phyloP scores from a whole-genome alignment of 2,888 invertebrate genomes.

The Timema podura region DNA sequence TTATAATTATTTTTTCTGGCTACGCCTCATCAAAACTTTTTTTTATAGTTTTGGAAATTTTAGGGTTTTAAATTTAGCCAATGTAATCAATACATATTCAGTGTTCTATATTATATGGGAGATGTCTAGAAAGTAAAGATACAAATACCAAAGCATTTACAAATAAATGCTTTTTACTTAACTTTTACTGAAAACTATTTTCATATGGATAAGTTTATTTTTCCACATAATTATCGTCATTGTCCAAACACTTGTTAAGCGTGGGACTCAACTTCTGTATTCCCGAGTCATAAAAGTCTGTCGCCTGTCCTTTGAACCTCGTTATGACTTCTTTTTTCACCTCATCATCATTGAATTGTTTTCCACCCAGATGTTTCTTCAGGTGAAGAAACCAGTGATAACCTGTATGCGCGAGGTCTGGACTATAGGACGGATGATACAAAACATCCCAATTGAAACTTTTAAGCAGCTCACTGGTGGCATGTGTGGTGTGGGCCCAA shows the following conservation, averaged over 20 bases:
- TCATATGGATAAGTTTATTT: too few species aligned
- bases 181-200: too few species aligned
- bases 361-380: constrained; percentile 2
- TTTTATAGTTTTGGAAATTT: too few species aligned
- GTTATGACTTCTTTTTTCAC: background rate
- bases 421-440: background rate
- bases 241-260: background rate
- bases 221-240: background rate
- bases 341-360: constrained; percentile 8
- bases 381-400: constrained; percentile 13
- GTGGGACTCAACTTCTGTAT: constrained; percentile 2
- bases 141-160: too few species aligned
- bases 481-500: too few species aligned
- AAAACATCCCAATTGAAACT: constrained; percentile 1
- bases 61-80: too few species aligned
- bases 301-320: background rate
- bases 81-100: too few species aligned
- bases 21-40: too few species aligned
- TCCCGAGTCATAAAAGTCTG: background rate
- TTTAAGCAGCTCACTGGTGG: background rate
- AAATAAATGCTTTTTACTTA: too few species aligned
- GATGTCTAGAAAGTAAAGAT: too few species aligned
- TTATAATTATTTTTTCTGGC: too few species aligned
- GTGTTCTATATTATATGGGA: too few species aligned
- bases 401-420: background rate